Evolutionary conservation across 2,888 invertebrate genomes (phyloP).

Genomic region (Cabera pusaria): DNA sequence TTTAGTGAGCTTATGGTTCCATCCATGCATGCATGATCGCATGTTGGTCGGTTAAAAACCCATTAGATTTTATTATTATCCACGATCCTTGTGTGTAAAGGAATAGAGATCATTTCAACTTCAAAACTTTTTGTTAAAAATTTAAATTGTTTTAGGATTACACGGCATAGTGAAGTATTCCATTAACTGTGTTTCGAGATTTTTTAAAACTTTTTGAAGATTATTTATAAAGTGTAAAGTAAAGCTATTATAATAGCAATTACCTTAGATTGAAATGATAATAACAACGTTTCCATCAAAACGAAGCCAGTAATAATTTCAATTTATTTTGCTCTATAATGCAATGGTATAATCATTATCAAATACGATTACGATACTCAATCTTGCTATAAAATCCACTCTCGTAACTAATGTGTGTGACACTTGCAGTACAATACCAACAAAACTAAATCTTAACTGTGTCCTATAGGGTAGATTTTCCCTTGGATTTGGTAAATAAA

Average conservation of each 20-base stretch:
- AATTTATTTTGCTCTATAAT: background rate
- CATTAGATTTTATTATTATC: conserved; percentile 19
- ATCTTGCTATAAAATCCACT: conserved; percentile 1
- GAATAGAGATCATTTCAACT: conserved; percentile 11
- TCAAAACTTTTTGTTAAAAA: no score
- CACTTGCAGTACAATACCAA: conserved; percentile 1
- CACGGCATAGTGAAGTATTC: conserved; percentile 12
- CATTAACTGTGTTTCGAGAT: conserved; percentile 13
- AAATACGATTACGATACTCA: conserved; percentile 5
- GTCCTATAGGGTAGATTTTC: background rate
- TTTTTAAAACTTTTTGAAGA: no score
- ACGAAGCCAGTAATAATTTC: no score
- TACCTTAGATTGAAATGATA: no score
- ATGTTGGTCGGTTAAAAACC: conserved; percentile 30
- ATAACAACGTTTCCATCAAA: no score
- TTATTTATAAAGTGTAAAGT: no score
- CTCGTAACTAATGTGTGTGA: conserved; percentile 7
- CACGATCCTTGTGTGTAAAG: conserved; percentile 9
- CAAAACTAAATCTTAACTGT: background rate
- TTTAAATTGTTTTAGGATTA: conserved; percentile 8
- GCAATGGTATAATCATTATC: background rate
- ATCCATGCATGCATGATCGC: conserved; percentile 31
- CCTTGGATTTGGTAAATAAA: background rate
- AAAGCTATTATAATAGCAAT: no score
- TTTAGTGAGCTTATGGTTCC: conserved; percentile 20